Base-by-base conservation (phyloP, 2,888 invertebrate species). In the Drosophila macrospina region DNA sequence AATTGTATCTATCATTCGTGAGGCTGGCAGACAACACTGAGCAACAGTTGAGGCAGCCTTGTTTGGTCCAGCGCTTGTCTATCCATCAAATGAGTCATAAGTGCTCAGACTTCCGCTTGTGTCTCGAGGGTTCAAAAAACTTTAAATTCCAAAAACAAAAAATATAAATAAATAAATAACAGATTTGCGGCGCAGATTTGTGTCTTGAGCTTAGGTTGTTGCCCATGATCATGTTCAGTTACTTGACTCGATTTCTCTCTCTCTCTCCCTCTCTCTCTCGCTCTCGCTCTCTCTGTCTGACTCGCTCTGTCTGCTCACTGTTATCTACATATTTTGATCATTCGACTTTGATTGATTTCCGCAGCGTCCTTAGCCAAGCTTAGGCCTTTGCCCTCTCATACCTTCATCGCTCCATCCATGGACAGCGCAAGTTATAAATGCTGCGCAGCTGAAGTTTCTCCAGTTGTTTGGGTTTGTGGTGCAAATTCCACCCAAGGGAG, bases 81-180 rank as follows among this genome's bases (percentile, higher is more conserved):
- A 79, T 79, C 68, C 73, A 74, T 77, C 72, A 77, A 77, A 76
- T 73, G 82, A 78, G 54, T 82, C 86, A 83, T 72, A 77, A 79
- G 82, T 76, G 79, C 71, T 52, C 51, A 57, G 62, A 85, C 85
- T 86, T 83, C 83, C 83, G 83, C 83, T 68, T 84, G 52, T 59
- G 24, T 74, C 30, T 42, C 24, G 41, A 60, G 73, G 59, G 86
- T 86, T 83, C 80, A 83, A 83, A 70, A 83, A 83, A 82, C 83
- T 78, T 54, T 60, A 61, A 69, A 64, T 44, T 37, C 13, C 28
- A 47, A 64, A 44, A 26, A 56, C 5, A 41, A 39, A 16, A 16
- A 16, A 39, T 16, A 28, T 5, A 28, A 8, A 45, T 54, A 34
- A 42, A 26, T 41, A 62, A 41, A 42, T 10, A 28, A 34, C 42